These are phyloP conservation scores for Apis laboriosa DNA, from an alignment of 1,140 invertebrate species.

Conservation along the genomic window DNA sequence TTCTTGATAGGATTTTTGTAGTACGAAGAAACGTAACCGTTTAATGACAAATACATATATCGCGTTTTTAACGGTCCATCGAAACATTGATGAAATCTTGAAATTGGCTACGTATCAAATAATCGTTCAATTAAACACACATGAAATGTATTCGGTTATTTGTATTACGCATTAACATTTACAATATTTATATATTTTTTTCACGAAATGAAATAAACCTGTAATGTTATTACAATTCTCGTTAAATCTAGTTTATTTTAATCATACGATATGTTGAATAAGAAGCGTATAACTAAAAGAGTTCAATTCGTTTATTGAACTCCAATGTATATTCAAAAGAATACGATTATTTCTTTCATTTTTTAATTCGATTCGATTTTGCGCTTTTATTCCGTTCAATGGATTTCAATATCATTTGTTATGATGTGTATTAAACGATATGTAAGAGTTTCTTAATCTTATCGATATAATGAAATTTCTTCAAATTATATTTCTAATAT, in stretches of 20 bases:
- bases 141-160: not conserved
- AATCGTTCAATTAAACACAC: not conserved
- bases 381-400: no score
- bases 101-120: not conserved
- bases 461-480: conserved; percentile 49
- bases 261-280: not conserved
- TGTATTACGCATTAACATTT: not conserved
- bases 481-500: not conserved
- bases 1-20: conserved; percentile 38
- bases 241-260: conserved; percentile 2
- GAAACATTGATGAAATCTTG: not conserved
- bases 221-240: not conserved
- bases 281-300: not conserved
- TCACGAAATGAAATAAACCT: not conserved
- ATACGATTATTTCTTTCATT: not conserved
- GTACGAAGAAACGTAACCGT: not conserved
- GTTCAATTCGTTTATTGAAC: not conserved
- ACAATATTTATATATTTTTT: not conserved
- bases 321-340: conserved; percentile 2
- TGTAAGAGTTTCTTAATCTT: conserved; percentile 38
- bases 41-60: not conserved
- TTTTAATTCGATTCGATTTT: not conserved
- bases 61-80: not conserved
- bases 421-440: conserved; percentile 3
- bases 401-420: not conserved